phyloP scores from a whole-genome alignment of 2,888 invertebrate genomes.

The Tachystola acroxantha region DNA sequence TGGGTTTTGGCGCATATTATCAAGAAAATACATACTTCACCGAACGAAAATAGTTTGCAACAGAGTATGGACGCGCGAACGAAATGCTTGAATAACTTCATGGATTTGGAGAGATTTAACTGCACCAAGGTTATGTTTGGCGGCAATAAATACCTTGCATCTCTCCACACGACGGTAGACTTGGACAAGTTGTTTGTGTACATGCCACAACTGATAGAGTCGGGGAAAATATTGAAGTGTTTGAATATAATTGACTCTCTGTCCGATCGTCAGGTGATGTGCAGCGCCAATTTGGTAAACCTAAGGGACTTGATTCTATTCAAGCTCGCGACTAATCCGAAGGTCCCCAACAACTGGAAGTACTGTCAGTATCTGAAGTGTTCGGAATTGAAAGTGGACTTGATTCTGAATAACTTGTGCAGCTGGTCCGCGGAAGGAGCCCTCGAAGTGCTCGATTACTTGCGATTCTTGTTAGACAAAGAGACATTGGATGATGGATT shows the following conservation, averaged over 20 bases:
- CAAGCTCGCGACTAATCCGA: slow-evolving; percentile 74
- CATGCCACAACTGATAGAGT: slow-evolving; percentile 61
- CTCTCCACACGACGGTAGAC: slow-evolving; percentile 77
- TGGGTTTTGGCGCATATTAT: slow-evolving; percentile 84
- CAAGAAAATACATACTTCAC: slow-evolving; percentile 79
- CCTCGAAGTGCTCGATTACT: slow-evolving; percentile 66
- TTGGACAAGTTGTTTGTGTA: slow-evolving; percentile 69
- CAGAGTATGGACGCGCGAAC: slow-evolving; percentile 77
- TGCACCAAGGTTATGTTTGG: slow-evolving; percentile 73
- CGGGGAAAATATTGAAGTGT: slow-evolving; percentile 67
- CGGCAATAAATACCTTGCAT: slow-evolving; percentile 78
- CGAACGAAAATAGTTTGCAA: slow-evolving; percentile 63
- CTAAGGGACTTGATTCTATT: slow-evolving; percentile 79
- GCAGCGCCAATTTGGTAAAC: slow-evolving; percentile 71
- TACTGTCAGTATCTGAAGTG: slow-evolving; percentile 74
- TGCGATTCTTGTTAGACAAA: slow-evolving; percentile 59
- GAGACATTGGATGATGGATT: slow-evolving; percentile 59
- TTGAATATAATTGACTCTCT: slow-evolving; percentile 76
- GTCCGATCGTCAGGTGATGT: slow-evolving; percentile 73
- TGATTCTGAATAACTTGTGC: slow-evolving; percentile 73
- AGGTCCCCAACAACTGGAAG: slow-evolving; percentile 64
- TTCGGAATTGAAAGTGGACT: slow-evolving; percentile 63
- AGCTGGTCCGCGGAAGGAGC: slow-evolving; percentile 78
- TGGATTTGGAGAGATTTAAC: slow-evolving; percentile 75
- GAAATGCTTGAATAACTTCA: slow-evolving; percentile 78